phyloP scores from a whole-genome alignment of 1,140 invertebrate genomes.

The Carposina sasakii region DNA sequence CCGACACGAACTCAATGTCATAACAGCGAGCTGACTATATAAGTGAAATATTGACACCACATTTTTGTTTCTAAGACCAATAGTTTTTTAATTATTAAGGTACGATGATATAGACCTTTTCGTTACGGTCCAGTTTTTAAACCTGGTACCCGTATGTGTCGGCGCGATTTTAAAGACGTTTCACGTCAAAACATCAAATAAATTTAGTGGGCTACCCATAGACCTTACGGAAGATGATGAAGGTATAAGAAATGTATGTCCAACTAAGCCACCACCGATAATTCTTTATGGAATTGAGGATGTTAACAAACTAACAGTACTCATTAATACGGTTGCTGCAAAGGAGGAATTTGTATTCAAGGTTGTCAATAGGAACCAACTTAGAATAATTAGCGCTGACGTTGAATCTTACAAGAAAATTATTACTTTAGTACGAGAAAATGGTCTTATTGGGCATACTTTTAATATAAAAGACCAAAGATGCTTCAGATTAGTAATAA shows the following conservation, averaged over 20 bases:
- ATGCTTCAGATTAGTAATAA: not conserved
- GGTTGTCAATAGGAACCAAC: not conserved
- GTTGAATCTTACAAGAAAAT: not conserved
- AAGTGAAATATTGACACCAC: too few species aligned
- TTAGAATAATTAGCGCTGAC: not conserved
- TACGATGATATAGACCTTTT: too few species aligned
- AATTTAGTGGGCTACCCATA: not conserved
- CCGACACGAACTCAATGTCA: too few species aligned
- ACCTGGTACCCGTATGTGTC: too few species aligned
- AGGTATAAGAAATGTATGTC: not conserved
- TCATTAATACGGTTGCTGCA: not conserved
- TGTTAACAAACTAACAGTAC: not conserved
- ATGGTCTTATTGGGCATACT: not conserved
- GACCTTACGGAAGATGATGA: not conserved
- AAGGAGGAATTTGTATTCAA: not conserved
- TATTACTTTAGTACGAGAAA: not conserved
- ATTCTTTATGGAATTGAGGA: not conserved
- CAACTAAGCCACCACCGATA: not conserved
- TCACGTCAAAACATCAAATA: not conserved
- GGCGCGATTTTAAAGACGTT: too few species aligned
- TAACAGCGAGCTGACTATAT: too few species aligned
- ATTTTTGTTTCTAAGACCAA: too few species aligned
- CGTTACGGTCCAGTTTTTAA: too few species aligned
- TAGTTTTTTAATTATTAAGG: too few species aligned
- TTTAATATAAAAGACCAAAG: not conserved